Percentiles rank a stretch among this genome's conserved stretches.
phyloP scores from a whole-genome alignment of 2,888 invertebrate genomes.

The Notocelia uddmanniana region DNA sequence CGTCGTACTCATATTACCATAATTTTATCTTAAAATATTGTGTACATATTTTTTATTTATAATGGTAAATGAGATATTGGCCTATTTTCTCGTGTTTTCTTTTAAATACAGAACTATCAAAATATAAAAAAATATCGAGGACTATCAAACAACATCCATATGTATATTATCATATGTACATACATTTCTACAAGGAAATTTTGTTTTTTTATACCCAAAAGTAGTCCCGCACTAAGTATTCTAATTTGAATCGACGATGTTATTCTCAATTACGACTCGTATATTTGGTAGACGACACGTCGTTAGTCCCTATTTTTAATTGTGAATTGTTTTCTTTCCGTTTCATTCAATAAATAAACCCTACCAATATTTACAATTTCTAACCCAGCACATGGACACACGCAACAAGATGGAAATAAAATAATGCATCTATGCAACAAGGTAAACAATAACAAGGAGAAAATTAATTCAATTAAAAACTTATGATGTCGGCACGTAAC shows the following conservation, averaged over 20 bases:
- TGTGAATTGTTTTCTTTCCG: constrained; percentile 68
- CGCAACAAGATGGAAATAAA: constrained; percentile 78
- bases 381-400: constrained; percentile 84
- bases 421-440: constrained; percentile 66
- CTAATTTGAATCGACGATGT: constrained; percentile 75
- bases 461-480: constrained; percentile 62
- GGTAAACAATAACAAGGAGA: constrained; percentile 68
- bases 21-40: constrained; percentile 75
- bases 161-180: constrained; percentile 82
- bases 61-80: constrained; percentile 84
- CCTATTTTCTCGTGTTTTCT: constrained; percentile 79
- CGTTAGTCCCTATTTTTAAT: constrained; percentile 61
- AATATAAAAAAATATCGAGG: constrained; percentile 87
- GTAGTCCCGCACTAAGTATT: constrained; percentile 79
- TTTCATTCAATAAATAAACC: constrained; percentile 80
- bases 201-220: constrained; percentile 75
- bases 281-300: constrained; percentile 72
- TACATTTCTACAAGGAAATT: constrained; percentile 83
- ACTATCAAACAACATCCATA: constrained; percentile 86
- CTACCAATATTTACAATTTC: constrained; percentile 82
- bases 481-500: constrained; percentile 68
- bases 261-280: constrained; percentile 73
- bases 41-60: constrained; percentile 73
- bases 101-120: constrained; percentile 86
- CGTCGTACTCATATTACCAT: constrained; percentile 64